phyloP scores from a whole-genome alignment of 2,888 invertebrate genomes.

The Caenorhabditis virilis region DNA sequence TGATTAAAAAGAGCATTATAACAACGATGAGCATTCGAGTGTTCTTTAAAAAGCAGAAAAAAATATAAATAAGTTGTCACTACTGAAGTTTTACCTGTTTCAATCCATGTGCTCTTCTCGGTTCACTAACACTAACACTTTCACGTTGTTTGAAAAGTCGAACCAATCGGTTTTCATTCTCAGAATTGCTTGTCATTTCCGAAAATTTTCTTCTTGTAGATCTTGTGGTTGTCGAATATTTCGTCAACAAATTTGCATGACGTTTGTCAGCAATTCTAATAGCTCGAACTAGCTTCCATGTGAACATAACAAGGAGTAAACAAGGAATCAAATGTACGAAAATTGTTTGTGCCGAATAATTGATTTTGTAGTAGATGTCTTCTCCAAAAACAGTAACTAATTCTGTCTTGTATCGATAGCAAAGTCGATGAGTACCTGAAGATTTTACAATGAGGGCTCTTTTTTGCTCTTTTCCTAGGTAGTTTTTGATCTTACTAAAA shows the following conservation, averaged over 20 bases:
- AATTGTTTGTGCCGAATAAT: conserved; percentile 75
- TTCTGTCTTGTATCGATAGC: conserved; percentile 45
- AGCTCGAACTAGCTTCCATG: conserved; percentile 83
- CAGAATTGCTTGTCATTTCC: conserved; percentile 27
- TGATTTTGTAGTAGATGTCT: conserved; percentile 79
- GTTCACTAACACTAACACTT: conserved; percentile 57
- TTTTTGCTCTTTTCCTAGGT: too few species aligned
- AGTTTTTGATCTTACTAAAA: too few species aligned
- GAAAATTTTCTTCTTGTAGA: conserved; percentile 40
- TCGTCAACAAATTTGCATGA: conserved; percentile 70
- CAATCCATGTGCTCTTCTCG: conserved; percentile 59
- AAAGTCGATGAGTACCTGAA: conserved; percentile 47
- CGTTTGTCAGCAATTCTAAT: conserved; percentile 83
- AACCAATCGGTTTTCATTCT: conserved; percentile 37
- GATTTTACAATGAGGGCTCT: too few species aligned
- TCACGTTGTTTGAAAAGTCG: conserved; percentile 44
- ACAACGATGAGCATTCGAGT: conserved; percentile 71
- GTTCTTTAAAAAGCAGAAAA: conserved; percentile 71
- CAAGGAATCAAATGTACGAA: conserved; percentile 90
- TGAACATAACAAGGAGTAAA: conserved; percentile 84
- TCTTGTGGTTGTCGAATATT: conserved; percentile 30
- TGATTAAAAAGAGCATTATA: conserved; percentile 60
- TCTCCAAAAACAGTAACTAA: conserved; percentile 67
- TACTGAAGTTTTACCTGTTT: conserved; percentile 52
- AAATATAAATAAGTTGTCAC: neutral